Evolutionary conservation across 2,888 invertebrate genomes (phyloP).

Genomic region (Plebejus anna): DNA sequence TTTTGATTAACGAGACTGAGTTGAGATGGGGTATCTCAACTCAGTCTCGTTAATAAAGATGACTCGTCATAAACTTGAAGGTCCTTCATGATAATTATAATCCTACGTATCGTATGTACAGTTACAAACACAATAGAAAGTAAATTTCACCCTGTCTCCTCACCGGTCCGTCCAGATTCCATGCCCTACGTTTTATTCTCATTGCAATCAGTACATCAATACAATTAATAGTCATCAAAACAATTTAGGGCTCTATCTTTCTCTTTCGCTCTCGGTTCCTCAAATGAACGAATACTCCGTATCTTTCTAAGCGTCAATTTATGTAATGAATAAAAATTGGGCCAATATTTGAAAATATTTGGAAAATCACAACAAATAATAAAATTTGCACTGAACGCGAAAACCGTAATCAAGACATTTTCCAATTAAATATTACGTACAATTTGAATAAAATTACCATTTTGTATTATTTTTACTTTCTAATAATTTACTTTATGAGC

Average conservation of each 20-base stretch:
- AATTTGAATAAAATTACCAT: conserved; percentile 20
- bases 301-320: too few species aligned
- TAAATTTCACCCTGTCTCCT: conserved; percentile 36
- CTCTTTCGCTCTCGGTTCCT: not conserved
- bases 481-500: not conserved
- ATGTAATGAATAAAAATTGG: too few species aligned
- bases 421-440: not conserved
- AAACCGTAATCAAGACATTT: not conserved
- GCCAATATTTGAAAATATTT: too few species aligned
- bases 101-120: not conserved
- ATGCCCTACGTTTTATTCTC: conserved; percentile 21
- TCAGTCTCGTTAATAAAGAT: not conserved
- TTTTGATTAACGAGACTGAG: too few species aligned
- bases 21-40: too few species aligned
- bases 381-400: not conserved
- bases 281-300: too few species aligned
- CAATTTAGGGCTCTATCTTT: not conserved
- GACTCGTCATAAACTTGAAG: not conserved
- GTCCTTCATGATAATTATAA: not conserved
- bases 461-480: conserved; percentile 5
- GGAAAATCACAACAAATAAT: not conserved
- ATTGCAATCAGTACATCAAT: not conserved
- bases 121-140: conserved; percentile 36
- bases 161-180: conserved; percentile 40
- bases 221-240: not conserved